Evolutionary conservation across 2,113 vertebrate species (phyloP).

Genomic region (Pterocles orientalis): DNA sequence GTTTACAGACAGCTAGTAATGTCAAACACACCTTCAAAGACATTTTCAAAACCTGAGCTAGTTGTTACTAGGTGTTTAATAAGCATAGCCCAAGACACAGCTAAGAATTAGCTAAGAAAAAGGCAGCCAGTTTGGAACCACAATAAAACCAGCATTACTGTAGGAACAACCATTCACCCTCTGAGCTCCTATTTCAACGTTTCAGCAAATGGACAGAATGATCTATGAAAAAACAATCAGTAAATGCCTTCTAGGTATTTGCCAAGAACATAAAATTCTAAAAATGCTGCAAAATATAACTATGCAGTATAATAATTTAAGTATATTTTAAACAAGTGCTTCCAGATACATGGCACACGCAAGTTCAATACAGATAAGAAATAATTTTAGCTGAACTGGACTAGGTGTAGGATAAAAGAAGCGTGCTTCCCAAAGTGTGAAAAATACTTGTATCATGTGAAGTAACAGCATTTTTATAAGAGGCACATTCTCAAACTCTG

Average conservation of each 20-base stretch:
- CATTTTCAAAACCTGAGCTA: not conserved
- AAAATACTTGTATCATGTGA: not conserved
- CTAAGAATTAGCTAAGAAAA: not conserved
- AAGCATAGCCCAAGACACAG: not conserved
- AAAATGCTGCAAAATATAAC: not conserved
- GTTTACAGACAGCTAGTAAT: not conserved
- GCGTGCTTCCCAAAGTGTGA: not conserved
- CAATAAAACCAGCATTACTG: not conserved
- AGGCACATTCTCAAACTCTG: not conserved
- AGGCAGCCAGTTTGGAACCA: not conserved
- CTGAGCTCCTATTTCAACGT: not conserved
- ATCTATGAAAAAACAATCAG: not conserved
- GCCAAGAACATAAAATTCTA: not conserved
- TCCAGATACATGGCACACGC: not conserved
- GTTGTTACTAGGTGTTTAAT: not conserved
- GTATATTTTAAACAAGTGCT: not conserved
- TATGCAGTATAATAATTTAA: fast-evolving
- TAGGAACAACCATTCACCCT: not conserved
- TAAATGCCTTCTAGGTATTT: not conserved
- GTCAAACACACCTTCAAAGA: slow-evolving; percentile 26
- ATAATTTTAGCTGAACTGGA: not conserved
- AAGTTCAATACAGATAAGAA: not conserved
- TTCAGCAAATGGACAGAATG: not conserved
- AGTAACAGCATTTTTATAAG: not conserved
- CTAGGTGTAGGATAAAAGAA: not conserved